Percentiles rank a stretch among this genome's conserved stretches.
Evolutionary conservation across 35 echinoderm and acorn worm genomes (phyloP).

Genomic region (Apostichopus parvimensis): DNA sequence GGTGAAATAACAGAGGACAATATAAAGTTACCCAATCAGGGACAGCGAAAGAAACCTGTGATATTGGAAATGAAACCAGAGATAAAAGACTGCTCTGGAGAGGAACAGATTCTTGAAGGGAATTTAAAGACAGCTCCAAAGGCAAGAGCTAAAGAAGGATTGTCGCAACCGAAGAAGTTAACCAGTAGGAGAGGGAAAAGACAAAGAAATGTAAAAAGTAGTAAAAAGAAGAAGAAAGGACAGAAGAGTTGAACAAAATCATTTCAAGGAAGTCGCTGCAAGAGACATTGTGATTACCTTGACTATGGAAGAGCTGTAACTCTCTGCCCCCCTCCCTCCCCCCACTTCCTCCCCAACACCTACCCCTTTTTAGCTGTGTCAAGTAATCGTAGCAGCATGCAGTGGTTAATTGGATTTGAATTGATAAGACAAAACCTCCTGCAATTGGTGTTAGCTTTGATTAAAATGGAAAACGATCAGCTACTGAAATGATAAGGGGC

Average conservation of each 20-base stretch:
- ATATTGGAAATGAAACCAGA: constrained; percentile 37
- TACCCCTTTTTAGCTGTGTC: too few relatives aligned
- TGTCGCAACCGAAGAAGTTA: background rate
- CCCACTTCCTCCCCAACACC: too few relatives aligned
- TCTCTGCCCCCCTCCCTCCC: too few relatives aligned
- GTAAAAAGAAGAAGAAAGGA: background rate
- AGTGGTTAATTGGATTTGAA: too few relatives aligned
- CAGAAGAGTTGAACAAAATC: background rate
- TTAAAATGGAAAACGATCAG: too few relatives aligned
- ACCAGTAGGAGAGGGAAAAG: background rate
- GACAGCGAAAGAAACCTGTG: constrained; percentile 27
- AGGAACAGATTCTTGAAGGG: background rate
- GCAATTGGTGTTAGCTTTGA: too few relatives aligned
- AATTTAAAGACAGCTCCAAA: background rate
- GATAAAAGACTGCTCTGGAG: background rate
- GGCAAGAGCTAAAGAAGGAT: background rate
- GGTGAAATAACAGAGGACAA: constrained; percentile 45
- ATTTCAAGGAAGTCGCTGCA: too few relatives aligned
- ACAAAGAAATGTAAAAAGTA: constrained; percentile 12
- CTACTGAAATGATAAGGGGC: too few relatives aligned
- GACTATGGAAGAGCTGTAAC: too few relatives aligned
- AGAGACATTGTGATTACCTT: too few relatives aligned
- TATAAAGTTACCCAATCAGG: constrained; percentile 49
- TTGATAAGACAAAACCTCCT: too few relatives aligned
- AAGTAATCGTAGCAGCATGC: too few relatives aligned